Percentiles rank a stretch among this genome's conserved stretches.
These are phyloP conservation scores for Aphelocoma californica DNA, from an alignment of 2,797 vertebrate genomes.

Conservation along the genomic window DNA sequence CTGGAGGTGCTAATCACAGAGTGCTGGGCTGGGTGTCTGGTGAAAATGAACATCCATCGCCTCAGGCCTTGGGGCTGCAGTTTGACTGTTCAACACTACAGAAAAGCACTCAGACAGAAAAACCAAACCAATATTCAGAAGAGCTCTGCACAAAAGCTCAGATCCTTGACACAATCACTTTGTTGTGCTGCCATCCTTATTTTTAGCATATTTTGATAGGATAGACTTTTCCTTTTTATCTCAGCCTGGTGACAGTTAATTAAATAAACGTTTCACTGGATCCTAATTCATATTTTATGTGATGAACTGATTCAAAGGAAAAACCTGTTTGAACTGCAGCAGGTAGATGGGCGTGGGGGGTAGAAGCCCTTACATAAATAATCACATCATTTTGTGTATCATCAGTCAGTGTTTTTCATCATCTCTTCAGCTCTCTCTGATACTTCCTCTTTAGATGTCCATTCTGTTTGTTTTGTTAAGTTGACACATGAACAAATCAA, in stretches of 20 bases:
- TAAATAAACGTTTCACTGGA: neutral
- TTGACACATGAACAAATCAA: conserved; percentile 43
- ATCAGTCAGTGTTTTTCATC: neutral
- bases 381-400: conserved; percentile 20
- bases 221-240: neutral
- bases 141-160: neutral
- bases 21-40: neutral
- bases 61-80: neutral
- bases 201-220: conserved; percentile 43
- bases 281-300: conserved; percentile 46
- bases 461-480: conserved; percentile 21
- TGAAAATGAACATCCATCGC: neutral
- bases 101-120: neutral
- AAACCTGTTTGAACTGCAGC: conserved; percentile 5
- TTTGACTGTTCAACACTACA: neutral
- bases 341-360: neutral
- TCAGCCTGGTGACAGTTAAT: conserved; percentile 40
- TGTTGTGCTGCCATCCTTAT: neutral
- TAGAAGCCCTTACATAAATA: conserved; percentile 36
- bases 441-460: neutral
- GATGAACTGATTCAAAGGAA: conserved; percentile 44
- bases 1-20: neutral
- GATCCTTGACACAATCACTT: neutral
- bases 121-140: neutral
- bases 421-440: neutral